Conservation (phyloP, 2,797 vertebrate species). For the Acrossocheilus fasciatus region DNA sequence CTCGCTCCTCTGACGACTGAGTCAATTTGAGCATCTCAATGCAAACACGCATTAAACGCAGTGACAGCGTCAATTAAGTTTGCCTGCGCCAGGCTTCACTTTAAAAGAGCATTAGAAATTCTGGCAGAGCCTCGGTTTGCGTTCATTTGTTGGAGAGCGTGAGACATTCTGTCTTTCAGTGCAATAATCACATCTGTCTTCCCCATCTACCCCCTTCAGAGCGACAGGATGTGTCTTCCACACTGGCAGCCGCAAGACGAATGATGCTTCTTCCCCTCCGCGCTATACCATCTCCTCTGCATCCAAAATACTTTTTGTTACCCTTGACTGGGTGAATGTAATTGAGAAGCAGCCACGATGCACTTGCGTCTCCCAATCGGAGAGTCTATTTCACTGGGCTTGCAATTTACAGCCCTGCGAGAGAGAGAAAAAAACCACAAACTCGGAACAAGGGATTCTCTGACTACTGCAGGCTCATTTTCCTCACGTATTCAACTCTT, state of each 20-base stretch:
- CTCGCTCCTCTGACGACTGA: neutral
- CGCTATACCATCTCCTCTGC: slow-evolving; percentile 13
- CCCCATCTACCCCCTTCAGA: slow-evolving; percentile 26
- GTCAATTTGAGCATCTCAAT: neutral
- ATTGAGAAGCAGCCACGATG: slow-evolving; percentile 52
- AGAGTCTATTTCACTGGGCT: slow-evolving; percentile 36
- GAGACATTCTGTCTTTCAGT: slow-evolving; percentile 25
- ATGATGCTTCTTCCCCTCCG: slow-evolving; percentile 38
- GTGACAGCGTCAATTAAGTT: neutral
- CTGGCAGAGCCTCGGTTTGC: neutral
- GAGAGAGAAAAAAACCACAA: neutral
- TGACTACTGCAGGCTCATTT: neutral
- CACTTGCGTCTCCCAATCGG: slow-evolving; percentile 37
- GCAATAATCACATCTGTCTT: slow-evolving; percentile 50
- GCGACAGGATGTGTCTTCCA: neutral
- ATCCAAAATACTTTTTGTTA: slow-evolving; percentile 25
- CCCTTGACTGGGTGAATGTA: slow-evolving; percentile 43
- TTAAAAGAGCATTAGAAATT: slow-evolving; percentile 23
- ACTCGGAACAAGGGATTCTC: neutral
- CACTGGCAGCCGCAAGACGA: slow-evolving; percentile 21
- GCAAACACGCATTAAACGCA: neutral
- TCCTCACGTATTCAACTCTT: slow-evolving; percentile 23
- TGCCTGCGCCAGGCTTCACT: neutral
- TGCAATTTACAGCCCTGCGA: slow-evolving; percentile 6
- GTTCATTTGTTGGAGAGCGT: slow-evolving; percentile 14